Evolutionary conservation across 2,113 vertebrate species (phyloP).

Genomic region (Sakesphorus luctuosus): DNA sequence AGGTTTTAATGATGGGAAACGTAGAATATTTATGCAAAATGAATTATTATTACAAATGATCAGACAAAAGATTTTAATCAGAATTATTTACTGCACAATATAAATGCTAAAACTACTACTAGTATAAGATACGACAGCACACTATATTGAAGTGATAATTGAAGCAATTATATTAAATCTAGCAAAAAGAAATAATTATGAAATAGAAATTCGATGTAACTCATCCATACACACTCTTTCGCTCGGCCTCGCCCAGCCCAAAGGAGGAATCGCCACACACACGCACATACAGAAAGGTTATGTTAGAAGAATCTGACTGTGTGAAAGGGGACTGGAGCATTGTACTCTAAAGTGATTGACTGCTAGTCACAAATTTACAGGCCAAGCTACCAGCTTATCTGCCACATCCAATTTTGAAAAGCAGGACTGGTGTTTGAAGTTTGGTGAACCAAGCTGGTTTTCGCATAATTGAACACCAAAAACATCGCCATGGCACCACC

Average conservation of each 20-base stretch:
- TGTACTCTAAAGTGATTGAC: background rate
- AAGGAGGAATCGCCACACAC: background rate
- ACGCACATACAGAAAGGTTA: background rate
- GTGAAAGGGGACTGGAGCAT: background rate
- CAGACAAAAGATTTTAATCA: background rate
- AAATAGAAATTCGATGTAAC: background rate
- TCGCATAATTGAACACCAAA: background rate
- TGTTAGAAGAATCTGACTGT: background rate
- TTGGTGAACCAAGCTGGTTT: background rate
- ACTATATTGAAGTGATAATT: background rate
- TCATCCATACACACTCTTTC: background rate
- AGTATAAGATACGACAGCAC: background rate
- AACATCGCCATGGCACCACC: background rate
- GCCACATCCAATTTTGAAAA: background rate
- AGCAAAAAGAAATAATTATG: background rate
- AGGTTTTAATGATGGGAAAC: background rate
- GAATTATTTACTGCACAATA: background rate
- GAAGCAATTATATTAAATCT: background rate
- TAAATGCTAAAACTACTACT: background rate
- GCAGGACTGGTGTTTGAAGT: background rate
- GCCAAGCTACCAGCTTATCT: background rate
- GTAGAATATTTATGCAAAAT: background rate
- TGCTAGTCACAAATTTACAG: background rate
- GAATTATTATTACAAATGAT: background rate
- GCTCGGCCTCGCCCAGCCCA: background rate